Conservation (phyloP, 2,797 vertebrate genomes). For the Epinephelus coioides region DNA sequence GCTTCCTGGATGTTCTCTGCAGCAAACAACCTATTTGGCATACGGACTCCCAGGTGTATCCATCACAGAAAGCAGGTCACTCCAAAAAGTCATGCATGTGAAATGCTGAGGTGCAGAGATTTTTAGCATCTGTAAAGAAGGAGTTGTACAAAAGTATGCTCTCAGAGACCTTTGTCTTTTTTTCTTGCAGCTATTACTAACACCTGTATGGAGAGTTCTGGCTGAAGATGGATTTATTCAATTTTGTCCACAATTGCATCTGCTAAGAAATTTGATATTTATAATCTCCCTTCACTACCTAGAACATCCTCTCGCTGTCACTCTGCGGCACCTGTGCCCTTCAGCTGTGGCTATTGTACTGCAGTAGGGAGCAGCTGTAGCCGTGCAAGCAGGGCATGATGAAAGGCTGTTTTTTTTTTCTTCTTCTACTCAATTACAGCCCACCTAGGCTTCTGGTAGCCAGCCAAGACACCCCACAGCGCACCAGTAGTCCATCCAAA, state of each 20-base stretch:
- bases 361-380: slow-evolving; percentile 72
- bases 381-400: slow-evolving; percentile 56
- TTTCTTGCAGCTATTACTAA: slow-evolving; percentile 12
- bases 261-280: slow-evolving; percentile 30
- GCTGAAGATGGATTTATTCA: slow-evolving; percentile 18
- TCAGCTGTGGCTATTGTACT: slow-evolving; percentile 70
- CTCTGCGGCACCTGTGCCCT: slow-evolving; percentile 76
- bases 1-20: slow-evolving; percentile 41
- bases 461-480: slow-evolving; percentile 69
- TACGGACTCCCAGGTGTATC: slow-evolving; percentile 34
- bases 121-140: slow-evolving; percentile 20
- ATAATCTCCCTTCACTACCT: slow-evolving; percentile 19
- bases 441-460: slow-evolving; percentile 68
- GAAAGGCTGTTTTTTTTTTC: slow-evolving; percentile 59
- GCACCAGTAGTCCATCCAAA: slow-evolving; percentile 50
- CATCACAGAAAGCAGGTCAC: slow-evolving; percentile 50
- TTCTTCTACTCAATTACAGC: slow-evolving; percentile 78
- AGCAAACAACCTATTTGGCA: slow-evolving; percentile 43
- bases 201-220: slow-evolving; percentile 9
- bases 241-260: slow-evolving; percentile 26
- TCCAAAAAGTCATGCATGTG: slow-evolving; percentile 23
- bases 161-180: neutral
- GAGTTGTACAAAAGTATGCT: slow-evolving; percentile 1
- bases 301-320: slow-evolving; percentile 34
- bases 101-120: slow-evolving; percentile 28